Evolutionary conservation across 2,797 vertebrate genomes (phyloP).

Genomic region (Glyptemys insculpta): DNA sequence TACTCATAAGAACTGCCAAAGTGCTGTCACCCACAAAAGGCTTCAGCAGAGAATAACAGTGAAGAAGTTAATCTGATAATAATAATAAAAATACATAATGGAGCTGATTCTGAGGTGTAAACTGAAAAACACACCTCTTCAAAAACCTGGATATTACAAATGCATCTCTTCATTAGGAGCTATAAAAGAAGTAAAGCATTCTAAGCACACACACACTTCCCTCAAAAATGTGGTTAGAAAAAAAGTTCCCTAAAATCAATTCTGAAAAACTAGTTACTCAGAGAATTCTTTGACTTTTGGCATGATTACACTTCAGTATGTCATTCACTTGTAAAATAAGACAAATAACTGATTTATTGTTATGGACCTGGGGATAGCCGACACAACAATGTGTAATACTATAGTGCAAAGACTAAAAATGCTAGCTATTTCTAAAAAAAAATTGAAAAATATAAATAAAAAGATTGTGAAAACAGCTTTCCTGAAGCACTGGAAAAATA

Average conservation of each 20-base stretch:
- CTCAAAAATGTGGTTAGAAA: too few relatives aligned
- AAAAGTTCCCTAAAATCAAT: background rate
- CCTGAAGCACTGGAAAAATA: background rate
- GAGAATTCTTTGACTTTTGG: background rate
- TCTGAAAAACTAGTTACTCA: background rate
- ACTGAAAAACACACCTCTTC: background rate
- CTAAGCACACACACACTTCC: too few relatives aligned
- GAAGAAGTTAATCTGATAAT: background rate
- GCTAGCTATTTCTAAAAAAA: background rate
- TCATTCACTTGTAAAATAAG: background rate
- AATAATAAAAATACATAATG: background rate
- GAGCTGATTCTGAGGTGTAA: background rate
- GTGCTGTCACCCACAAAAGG: background rate
- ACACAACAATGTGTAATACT: background rate
- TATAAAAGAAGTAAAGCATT: too few relatives aligned
- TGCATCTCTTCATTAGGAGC: background rate
- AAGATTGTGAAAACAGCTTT: background rate
- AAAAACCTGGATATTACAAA: background rate
- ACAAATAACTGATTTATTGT: background rate
- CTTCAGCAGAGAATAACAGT: background rate
- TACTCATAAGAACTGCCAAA: background rate
- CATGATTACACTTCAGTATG: background rate
- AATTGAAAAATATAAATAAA: background rate
- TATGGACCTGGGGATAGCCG: background rate
- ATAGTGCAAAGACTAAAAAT: background rate